Conservation (phyloP, 2,888 invertebrate species). For the Ecliptopera silaceata region DNA sequence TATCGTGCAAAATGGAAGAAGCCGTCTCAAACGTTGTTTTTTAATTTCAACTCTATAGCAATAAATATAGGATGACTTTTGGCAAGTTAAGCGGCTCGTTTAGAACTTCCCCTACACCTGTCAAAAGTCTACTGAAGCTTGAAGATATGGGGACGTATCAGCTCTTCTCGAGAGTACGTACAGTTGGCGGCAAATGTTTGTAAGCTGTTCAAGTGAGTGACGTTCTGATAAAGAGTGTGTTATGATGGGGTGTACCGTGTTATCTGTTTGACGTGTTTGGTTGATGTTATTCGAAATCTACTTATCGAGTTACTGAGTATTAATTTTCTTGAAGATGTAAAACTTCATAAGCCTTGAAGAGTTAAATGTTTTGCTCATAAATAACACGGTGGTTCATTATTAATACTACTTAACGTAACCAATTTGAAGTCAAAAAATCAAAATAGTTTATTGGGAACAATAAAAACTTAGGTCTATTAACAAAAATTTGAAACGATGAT, state of each 20-base stretch:
- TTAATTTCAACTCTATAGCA: constrained; percentile 10
- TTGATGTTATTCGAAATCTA: constrained; percentile 9
- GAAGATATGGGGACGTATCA: constrained; percentile 57
- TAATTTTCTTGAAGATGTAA: neutral
- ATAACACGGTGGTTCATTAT: neutral
- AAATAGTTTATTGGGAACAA: too few relatives aligned
- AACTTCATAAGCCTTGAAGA: neutral
- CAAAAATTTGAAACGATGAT: too few relatives aligned
- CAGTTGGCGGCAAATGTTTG: constrained; percentile 35
- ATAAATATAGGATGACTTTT: constrained; percentile 22
- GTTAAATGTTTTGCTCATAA: neutral
- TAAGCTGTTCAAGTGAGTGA: constrained; percentile 24
- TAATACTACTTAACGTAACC: too few relatives aligned
- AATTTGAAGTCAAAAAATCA: too few relatives aligned
- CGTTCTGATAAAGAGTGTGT: constrained; percentile 27
- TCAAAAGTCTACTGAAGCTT: constrained; percentile 56
- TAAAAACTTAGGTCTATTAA: too few relatives aligned
- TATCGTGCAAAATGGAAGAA: neutral
- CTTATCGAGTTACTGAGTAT: constrained; percentile 12
- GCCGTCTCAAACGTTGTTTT: neutral
- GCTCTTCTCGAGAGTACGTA: constrained; percentile 45
- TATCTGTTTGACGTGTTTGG: constrained; percentile 23
- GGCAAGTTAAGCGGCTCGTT: constrained; percentile 22
- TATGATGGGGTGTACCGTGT: constrained; percentile 21
- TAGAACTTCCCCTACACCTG: constrained; percentile 51